Evolutionary conservation across 2,888 invertebrate genomes (phyloP), one percentile per base, ranked within the genome.

Genomic region (Sylvicola cinctus): DNA sequence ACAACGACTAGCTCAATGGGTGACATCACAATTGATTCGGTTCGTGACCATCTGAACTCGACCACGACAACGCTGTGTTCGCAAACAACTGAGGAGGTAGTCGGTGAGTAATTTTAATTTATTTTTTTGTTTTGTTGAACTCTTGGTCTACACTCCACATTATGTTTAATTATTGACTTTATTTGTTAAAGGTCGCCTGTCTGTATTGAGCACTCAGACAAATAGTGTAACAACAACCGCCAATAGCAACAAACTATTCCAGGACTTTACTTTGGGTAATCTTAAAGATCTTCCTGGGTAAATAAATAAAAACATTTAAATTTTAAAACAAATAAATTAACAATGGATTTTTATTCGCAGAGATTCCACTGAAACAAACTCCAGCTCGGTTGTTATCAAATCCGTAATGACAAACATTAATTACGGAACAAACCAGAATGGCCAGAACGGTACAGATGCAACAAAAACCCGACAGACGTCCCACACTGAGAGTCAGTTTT

Each of bases 21-120:
- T 12, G 90, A 90, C 59, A 88, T 91, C 51, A 91, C 91, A 3
- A 81, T 90, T 42, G 91, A 93, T 64, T 90, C 88, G 20, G 85
- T 91, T 33, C 75, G 83, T 43, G 88, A 88, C 60, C 88, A 90
- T 63, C 65, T 81, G 38, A 58, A 58, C 42, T 39, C 51, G 17
- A 58, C 58, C 17, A 52, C 54, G 33, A 57, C 58, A 20, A 58
- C 58, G 6, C 43, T 58, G 25, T 57, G 54, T 41, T 54, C 58
- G 8, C 52, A 51, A 13, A 58, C 56, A 32, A 58, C 58, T 15
- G 58, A 58, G 41, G 58, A 58, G 42, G 56, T 56, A 40, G 53
- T 58, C 35, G 58, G 57, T 57, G 45, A 43, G 35, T 31, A n/a
- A 27, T 11, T 23, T 29, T 32, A 2, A 5, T 23, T 13, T 3